Conservation (phyloP, 2,888 invertebrate species). For the Dromius quadrimaculatus region DNA sequence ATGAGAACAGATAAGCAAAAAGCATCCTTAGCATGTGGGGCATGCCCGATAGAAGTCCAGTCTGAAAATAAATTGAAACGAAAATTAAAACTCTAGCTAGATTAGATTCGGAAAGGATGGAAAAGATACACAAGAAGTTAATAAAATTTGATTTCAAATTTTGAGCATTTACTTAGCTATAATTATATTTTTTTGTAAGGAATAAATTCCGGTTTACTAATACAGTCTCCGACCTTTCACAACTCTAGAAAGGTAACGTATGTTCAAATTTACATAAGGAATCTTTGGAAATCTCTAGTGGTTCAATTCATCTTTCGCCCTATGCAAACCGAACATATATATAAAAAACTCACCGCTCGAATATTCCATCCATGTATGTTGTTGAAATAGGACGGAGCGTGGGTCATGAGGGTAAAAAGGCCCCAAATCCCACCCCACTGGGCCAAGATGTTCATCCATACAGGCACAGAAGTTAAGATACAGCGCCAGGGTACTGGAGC, state of each 20-base stretch:
- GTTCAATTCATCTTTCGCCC: background rate
- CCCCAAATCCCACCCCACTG: conserved; percentile 80
- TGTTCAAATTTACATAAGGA: conserved; percentile 7
- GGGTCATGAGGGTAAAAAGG: conserved; percentile 77
- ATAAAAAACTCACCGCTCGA: conserved; percentile 69
- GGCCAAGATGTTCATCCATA: conserved; percentile 75
- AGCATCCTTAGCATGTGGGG: conserved; percentile 73
- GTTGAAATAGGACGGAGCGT: conserved; percentile 78
- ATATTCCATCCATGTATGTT: conserved; percentile 78
- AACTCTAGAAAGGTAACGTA: background rate
- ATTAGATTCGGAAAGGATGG: background rate
- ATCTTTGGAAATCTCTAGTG: background rate
- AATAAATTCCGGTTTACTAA: no score
- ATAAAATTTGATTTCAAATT: no score
- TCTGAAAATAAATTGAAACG: conserved; percentile 62
- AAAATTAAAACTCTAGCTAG: no score
- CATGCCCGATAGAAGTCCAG: conserved; percentile 74
- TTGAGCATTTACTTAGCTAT: no score
- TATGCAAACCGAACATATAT: background rate
- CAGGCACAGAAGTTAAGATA: conserved; percentile 72
- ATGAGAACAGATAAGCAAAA: conserved; percentile 71
- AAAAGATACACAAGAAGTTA: no score
- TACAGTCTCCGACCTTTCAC: no score
- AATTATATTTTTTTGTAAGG: no score
- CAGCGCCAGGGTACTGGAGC: conserved; percentile 73